Evolutionary conservation across 2,797 vertebrate species (phyloP).

Genomic region (Gymnoscopelus microlampas): DNA sequence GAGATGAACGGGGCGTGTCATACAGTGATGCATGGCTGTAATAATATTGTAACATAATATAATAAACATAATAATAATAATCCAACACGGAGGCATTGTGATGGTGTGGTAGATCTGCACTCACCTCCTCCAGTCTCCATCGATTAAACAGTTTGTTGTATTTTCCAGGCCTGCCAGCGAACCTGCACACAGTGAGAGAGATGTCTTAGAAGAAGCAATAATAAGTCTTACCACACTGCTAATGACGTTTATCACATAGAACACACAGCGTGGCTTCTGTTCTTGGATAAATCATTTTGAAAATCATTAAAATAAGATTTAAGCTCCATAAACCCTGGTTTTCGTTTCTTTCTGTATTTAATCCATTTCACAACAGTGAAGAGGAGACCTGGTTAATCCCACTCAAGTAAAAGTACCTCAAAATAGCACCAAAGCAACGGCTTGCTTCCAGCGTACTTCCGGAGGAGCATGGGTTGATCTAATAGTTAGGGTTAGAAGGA

Average conservation of each 20-base stretch:
- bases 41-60: conserved; percentile 22
- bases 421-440: too few species aligned
- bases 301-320: conserved; percentile 13
- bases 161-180: conserved; percentile 96
- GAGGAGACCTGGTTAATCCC: too few species aligned
- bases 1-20: conserved; percentile 41
- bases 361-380: too few species aligned
- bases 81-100: too few species aligned
- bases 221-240: background rate
- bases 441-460: too few species aligned
- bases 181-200: conserved; percentile 71
- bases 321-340: too few species aligned
- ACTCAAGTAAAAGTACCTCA: too few species aligned
- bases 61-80: conserved; percentile 10
- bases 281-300: conserved; percentile 18
- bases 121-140: conserved; percentile 98
- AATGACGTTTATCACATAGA: conserved; percentile 33
- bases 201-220: too few species aligned
- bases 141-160: conserved; percentile 99
- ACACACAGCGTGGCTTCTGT: conserved; percentile 18
- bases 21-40: conserved; percentile 38
- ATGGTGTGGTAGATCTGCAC: conserved; percentile 48
- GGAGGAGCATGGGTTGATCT: too few species aligned
- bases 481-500: too few species aligned
- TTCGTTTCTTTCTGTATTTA: too few species aligned